Evolutionary conservation across 1,140 invertebrate genomes (phyloP), one percentile per base, ranked within the genome.

Genomic region (Diprion similis): DNA sequence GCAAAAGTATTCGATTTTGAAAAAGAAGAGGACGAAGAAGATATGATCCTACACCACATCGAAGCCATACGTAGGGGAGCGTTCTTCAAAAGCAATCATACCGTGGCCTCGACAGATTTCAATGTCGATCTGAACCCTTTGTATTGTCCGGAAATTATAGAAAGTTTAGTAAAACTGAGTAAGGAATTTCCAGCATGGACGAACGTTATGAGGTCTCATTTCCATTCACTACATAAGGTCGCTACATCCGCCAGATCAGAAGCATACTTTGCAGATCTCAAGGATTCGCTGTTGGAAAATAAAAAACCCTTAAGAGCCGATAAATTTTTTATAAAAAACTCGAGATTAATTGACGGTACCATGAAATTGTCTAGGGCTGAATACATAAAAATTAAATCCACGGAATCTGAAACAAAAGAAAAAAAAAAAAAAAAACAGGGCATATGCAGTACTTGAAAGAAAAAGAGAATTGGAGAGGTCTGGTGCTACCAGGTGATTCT

Each of bases 261-360:
- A 70, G 69, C 46, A 46, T 70, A 18, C 24, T 70, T 70, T 47
- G 24, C 69, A 70, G 69, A 70, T 47, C 8, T 70, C 45, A 70
- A 70, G n/a, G 69, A 47, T 47, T 70, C 69, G 11, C 46, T 70
- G n/a, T 48, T 70, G 37, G 69, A 70, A 18, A 47, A 70, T 70
- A 70, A 48, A 70, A 70, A 48, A 48, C 69, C 37, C 10, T 15
- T 47, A 15, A 70, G 46, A 70, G 69, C 46, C 8, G 69, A 70
- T 6, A 70, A 70, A 70, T 70, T 70, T 17, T 70, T 70, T 24
- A 70, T 70, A 0, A 70, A 70, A 70, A 70, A 70, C 15, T 70
- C 69, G 15, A 15, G 69, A 70, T 10, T 70, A 13, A 70, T 70
- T 47, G 69, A 70, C 46, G 37, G 9, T 7, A 70, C 24, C 6